Conservation (phyloP, 2,888 invertebrate genomes). For the Eupithecia vulgata region DNA sequence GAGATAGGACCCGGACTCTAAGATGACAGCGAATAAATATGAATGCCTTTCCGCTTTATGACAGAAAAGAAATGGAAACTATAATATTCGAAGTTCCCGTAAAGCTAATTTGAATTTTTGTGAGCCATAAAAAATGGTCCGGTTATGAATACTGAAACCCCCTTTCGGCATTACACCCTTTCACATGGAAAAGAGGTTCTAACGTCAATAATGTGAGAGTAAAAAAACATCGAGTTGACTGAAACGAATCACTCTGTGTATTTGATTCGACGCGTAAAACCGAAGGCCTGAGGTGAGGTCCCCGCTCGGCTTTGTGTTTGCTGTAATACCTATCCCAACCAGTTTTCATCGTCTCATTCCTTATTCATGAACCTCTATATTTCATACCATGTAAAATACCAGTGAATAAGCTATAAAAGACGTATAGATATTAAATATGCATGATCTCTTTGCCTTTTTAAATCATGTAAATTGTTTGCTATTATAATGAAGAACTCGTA, state of each 20-base stretch:
- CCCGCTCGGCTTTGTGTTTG: slow-evolving; percentile 34
- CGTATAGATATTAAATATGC: slow-evolving; percentile 41
- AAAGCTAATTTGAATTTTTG: slow-evolving; percentile 27
- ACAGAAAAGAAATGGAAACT: slow-evolving; percentile 20
- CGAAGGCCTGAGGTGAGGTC: slow-evolving; percentile 31
- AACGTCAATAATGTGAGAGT: slow-evolving; percentile 37
- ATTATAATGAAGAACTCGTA: slow-evolving; percentile 7
- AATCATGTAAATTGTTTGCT: slow-evolving; percentile 35
- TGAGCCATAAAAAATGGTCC: slow-evolving; percentile 29
- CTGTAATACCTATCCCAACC: slow-evolving; percentile 55
- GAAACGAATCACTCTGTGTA: slow-evolving; percentile 38
- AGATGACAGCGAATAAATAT: slow-evolving; percentile 11
- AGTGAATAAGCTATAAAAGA: slow-evolving; percentile 44
- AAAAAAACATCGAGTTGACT: slow-evolving; percentile 36
- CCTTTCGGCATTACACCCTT: slow-evolving; percentile 18
- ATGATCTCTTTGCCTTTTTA: slow-evolving; percentile 32
- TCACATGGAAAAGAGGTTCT: slow-evolving; percentile 25
- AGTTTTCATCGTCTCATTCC: slow-evolving; percentile 66
- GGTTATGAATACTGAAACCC: slow-evolving; percentile 29
- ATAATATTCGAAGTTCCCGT: slow-evolving; percentile 27
- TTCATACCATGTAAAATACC: slow-evolving; percentile 60
- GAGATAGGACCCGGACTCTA: background rate
- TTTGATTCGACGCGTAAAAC: slow-evolving; percentile 33
- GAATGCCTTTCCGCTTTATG: slow-evolving; percentile 6
- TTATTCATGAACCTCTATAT: slow-evolving; percentile 71